Evolutionary conservation across 2,797 vertebrate genomes (phyloP), one percentile per base, ranked within the genome.

Genomic region (Sebastes reedi): DNA sequence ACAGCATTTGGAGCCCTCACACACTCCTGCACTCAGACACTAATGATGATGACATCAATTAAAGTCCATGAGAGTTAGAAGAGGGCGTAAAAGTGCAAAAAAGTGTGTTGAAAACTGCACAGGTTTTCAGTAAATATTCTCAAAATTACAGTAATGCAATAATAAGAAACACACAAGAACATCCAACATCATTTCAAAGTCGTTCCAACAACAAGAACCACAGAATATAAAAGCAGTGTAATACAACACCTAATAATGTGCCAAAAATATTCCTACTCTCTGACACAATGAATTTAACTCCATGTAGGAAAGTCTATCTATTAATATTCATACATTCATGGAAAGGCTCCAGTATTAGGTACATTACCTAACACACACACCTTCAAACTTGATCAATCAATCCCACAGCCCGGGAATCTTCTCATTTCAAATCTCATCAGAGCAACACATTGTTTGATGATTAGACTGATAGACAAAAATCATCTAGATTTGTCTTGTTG

Each of bases 251-350:
- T 58, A 50, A 61, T 34, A 66, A 77, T 12, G 75, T 68, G 81
- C 65, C 77, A 88, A 64, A 64, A 20, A 59, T 70, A 62, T 83
- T 81, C 83, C 39, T 55, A 20, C 73, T 24, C 22, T 64, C 80
- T 82, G 87, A 82, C 81, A 83, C 55, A 42, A 76, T 72, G 50
- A 67, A 87, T 87, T 75, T 71, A 56, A 67, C 67, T 81, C 55
- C 14, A 65, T 14, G 54, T 65, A 68, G n/a, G 50, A 77, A 60
- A 76, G 50, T 24, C 25, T 25, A 18, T 64, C 58, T 76, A 64
- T 81, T 86, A 25, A 69, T 75, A 81, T 88, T 80, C 50, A 75
- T 77, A 16, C 61, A 62, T 27, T 72, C 70, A 42, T 88, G 65
- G 65, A 80, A 80, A 67, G 56, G 50, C 72, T 88, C 81, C 80